Evolutionary conservation across 2,888 invertebrate species (phyloP), one percentile per base, ranked within the genome.

Genomic region (Bimastos eiseni): DNA sequence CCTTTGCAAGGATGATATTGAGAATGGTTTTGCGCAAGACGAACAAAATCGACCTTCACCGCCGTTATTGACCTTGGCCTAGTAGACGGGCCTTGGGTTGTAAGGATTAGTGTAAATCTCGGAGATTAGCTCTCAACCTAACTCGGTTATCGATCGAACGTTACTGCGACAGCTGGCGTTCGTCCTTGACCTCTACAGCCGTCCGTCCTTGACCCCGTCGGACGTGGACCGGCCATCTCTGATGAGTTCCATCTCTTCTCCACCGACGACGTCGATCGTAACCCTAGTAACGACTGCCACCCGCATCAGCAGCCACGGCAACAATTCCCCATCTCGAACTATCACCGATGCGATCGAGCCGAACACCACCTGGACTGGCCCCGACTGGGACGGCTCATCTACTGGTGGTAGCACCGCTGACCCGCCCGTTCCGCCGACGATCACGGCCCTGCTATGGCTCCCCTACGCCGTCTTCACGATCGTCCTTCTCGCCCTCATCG

Each of bases 381-480:
- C 70, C 70, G 70, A 70, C 70, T 70, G 70, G 70, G 44, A 1
- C 49, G 49, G 13, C 49, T 19, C 49, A 30, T 8, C 70, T n/a
- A n/a, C n/a, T 1, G 30, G n/a, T 4, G 11, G n/a, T n/a, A 70
- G n/a, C 70, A 24, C 86, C 86, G 86, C 17, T 36, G 86, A 34
- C 4, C 33, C 34, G 17, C 86, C 34, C 8, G 86, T 24, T 1
- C 33, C 34, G 17, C 13, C 36, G 19, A 37, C 86, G 36, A 36
- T 37, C 36, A 36, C 86, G 36, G 86, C 86, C 91, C 49, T 91
- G 38, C 89, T 91, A 83, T 91, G 91, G 91, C 44, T 91, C 70
- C 91, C 91, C 70, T 91, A 91, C 83, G 91, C 90, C 90, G 88
- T 91, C 34, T 91, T 91, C 90, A 90, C 91, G n/a, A 86, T 91